Base-by-base conservation (phyloP, 2,888 invertebrate species). In the Aquatica leii region DNA sequence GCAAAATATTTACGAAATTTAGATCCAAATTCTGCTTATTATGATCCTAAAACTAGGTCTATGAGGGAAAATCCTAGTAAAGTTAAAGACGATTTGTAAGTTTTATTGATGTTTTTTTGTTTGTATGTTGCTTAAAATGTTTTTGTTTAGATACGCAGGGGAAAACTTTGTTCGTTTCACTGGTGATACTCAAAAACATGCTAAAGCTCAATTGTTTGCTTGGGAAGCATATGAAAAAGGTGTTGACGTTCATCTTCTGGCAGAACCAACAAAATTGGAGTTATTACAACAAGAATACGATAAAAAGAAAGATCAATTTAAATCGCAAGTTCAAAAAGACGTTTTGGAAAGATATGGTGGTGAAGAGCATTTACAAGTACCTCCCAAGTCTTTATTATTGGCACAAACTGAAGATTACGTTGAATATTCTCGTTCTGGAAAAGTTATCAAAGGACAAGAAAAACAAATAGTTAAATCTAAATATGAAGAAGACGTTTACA, bases 11-110 rank as follows among this genome's bases (percentile, higher is more conserved):
- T 99, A 67, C 86, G 97, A 60, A 99, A 99, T 81, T 84, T 99
- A 76, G 97, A 98, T 84, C 94, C 95, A 0, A 95, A 97, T 80
- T 98, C 98, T 0, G 98, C 99, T 0, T 98, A 97, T 83, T 99
- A 99, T 81, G 99, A 99, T 83, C 99, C 99, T 0, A 99, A 99
- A 84, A 98, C 98, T 0, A 86, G 99, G 61, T 95, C 98, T 0
- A 99, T 99, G 99, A 89, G 99, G 68, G 98, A 98, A 71, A 80
- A 81, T 74, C 82, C 82, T 12, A 81, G 81, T 69, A 80, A 80
- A 14, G 68, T 51, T 17, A 73, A 68, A 46, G 80, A 80, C 68
- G 78, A 80, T 57, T 71, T 61, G 76, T 78, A 71, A 70, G 76
- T 74, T 55, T 34, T 31, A 55, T 54, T 41, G 1, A n/a, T n/a